Conservation (phyloP, 2,797 vertebrate species). For the Gobionotothen gibberifrons region DNA sequence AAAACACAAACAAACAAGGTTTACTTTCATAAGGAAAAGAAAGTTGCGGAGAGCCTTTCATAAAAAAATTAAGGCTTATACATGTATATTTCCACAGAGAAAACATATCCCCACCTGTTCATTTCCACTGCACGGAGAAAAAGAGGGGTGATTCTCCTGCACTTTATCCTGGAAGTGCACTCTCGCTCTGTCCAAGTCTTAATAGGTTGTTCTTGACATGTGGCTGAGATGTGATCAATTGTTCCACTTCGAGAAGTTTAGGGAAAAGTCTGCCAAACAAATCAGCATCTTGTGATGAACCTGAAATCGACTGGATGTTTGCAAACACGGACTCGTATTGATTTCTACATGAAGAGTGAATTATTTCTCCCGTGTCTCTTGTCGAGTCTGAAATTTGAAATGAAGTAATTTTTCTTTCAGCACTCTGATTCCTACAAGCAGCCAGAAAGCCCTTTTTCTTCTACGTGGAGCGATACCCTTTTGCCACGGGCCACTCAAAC, state of each 20-base stretch:
- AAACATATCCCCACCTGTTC: background rate
- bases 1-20: slow-evolving; percentile 58
- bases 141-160: slow-evolving; percentile 17
- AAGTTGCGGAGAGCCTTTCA: slow-evolving; percentile 18
- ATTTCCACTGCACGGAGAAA: background rate
- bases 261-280: slow-evolving; percentile 37
- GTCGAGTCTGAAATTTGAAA: slow-evolving; percentile 43
- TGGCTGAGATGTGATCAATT: slow-evolving; percentile 48
- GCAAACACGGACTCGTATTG: slow-evolving; percentile 48
- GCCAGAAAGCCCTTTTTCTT: slow-evolving; percentile 12
- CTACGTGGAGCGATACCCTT: slow-evolving; percentile 29
- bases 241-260: slow-evolving; percentile 37
- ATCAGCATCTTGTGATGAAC: slow-evolving; percentile 21
- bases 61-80: slow-evolving; percentile 3
- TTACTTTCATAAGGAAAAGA: slow-evolving; percentile 19
- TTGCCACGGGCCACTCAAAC: slow-evolving; percentile 46
- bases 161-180: slow-evolving; percentile 9
- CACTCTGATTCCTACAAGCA: slow-evolving; percentile 44
- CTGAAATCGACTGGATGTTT: slow-evolving; percentile 44
- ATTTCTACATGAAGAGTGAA: slow-evolving; percentile 54
- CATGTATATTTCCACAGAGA: slow-evolving; percentile 3
- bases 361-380: slow-evolving; percentile 43
- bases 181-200: background rate
- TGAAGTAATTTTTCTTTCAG: slow-evolving; percentile 45
- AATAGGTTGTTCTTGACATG: slow-evolving; percentile 22